A percentile compares a stretch with the other conserved stretches of the same genome.
Evolutionary conservation across 2,797 vertebrate genomes (phyloP).

Genomic region (Coccyzus lansbergi): DNA sequence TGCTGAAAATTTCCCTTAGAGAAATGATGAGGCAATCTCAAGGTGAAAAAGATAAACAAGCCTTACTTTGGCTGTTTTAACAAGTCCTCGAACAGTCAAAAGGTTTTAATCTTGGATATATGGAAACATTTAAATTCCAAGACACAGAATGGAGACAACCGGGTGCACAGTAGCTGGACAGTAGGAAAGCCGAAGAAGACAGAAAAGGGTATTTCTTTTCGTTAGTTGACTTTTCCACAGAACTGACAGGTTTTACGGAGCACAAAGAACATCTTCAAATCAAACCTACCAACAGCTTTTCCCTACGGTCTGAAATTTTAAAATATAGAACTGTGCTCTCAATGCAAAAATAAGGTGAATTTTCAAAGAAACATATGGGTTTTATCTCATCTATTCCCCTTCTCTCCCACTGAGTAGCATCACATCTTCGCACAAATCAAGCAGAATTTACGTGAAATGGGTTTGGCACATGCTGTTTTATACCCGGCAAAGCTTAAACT

Average conservation of each 20-base stretch:
- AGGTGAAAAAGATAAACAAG: constrained; percentile 2
- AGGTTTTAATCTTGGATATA: constrained; percentile 10
- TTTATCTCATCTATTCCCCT: constrained; percentile 66
- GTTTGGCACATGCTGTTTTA: constrained; percentile 77
- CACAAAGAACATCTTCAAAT: constrained; percentile 56
- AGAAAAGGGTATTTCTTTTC: constrained; percentile 2
- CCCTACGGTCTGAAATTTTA: not conserved
- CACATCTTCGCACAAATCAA: constrained; percentile 67
- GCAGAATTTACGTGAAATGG: constrained; percentile 74
- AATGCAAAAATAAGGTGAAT: constrained; percentile 11
- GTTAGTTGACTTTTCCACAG: constrained; percentile 35
- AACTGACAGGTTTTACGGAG: not conserved
- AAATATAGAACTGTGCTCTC: constrained; percentile 30
- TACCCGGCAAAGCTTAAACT: constrained; percentile 76
- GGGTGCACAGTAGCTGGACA: constrained; percentile 12
- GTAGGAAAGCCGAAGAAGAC: constrained; percentile 47
- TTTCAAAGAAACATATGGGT: constrained; percentile 51
- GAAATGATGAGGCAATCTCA: constrained; percentile 37
- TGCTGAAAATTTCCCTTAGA: not conserved
- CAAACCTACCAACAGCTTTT: not conserved
- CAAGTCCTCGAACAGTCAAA: not conserved
- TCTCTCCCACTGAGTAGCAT: constrained; percentile 75
- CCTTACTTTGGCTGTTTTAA: not conserved
- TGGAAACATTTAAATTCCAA: constrained; percentile 38
- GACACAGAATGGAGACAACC: constrained; percentile 42